Conservation (phyloP, 2,113 vertebrate genomes). For the Carassius carassius region DNA sequence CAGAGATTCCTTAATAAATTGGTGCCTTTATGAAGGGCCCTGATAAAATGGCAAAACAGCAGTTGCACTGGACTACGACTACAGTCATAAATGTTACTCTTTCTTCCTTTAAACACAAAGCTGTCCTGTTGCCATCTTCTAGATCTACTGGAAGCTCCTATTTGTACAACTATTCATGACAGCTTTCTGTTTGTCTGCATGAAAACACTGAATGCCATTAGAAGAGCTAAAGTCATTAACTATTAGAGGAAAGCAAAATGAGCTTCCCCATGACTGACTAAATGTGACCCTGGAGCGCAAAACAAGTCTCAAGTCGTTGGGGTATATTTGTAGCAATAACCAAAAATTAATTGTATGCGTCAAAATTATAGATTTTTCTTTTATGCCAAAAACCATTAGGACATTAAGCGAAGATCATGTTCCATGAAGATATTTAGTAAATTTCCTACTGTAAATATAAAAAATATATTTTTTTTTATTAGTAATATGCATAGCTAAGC, state of each 20-base stretch:
- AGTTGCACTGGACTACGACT: neutral
- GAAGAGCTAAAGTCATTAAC: neutral
- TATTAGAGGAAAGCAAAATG: neutral
- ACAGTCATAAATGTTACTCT: constrained; percentile 1
- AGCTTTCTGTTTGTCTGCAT: neutral
- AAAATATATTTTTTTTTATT: too few relatives aligned
- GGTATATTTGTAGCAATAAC: too few relatives aligned
- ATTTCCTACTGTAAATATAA: too few relatives aligned
- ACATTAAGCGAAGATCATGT: too few relatives aligned
- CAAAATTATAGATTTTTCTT: too few relatives aligned
- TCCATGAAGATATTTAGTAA: too few relatives aligned
- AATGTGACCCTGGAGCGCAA: too few relatives aligned
- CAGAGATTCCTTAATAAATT: neutral
- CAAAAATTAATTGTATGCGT: too few relatives aligned
- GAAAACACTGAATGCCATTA: neutral
- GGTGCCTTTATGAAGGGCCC: neutral
- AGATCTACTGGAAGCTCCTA: neutral
- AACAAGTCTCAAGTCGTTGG: too few relatives aligned
- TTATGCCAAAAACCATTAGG: too few relatives aligned
- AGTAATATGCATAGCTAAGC: too few relatives aligned
- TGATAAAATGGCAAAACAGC: neutral
- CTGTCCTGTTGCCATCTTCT: neutral
- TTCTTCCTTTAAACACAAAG: neutral
- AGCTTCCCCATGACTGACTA: neutral
- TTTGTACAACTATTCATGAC: constrained; percentile 4